phyloP scores from a whole-genome alignment of 2,888 invertebrate genomes.

The Cosmia pyralina region DNA sequence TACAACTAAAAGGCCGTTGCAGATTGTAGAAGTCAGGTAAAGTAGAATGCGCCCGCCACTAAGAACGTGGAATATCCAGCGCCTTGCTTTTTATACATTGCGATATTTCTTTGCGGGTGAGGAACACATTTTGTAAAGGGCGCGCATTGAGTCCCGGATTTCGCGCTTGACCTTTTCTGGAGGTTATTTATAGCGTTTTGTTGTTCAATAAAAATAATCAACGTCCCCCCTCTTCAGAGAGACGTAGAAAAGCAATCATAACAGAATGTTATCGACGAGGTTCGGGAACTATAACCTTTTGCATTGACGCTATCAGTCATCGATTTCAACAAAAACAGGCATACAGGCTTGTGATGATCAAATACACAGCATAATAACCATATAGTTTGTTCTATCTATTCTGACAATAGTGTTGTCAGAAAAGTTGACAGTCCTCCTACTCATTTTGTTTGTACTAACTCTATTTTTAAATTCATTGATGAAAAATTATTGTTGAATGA shows the following conservation, averaged over 20 bases:
- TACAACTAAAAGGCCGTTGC: conserved; percentile 79
- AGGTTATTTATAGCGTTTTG: conserved; percentile 83
- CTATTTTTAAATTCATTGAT: neutral
- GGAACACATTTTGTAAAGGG: conserved; percentile 72
- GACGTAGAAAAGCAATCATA: conserved; percentile 46
- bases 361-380: conserved; percentile 7
- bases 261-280: conserved; percentile 52
- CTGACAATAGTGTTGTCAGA: conserved; percentile 11
- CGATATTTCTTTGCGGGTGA: conserved; percentile 50
- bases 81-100: conserved; percentile 6
- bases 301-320: conserved; percentile 57
- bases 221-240: conserved; percentile 69
- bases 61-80: neutral
- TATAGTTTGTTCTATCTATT: neutral
- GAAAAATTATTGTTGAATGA: neutral
- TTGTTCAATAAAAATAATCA: conserved; percentile 81
- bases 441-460: conserved; percentile 17
- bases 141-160: conserved; percentile 78
- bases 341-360: conserved; percentile 36
- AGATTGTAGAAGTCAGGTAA: conserved; percentile 76
- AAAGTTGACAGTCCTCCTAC: conserved; percentile 30
- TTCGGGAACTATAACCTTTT: conserved; percentile 65
- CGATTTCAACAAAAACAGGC: conserved; percentile 50
- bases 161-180: conserved; percentile 86
- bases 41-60: conserved; percentile 32